A percentile compares a stretch with the other conserved stretches of the same genome.
These are phyloP conservation scores for Poeciliopsis turneri DNA, from an alignment of 2,797 vertebrate genomes.

Conservation along the genomic window DNA sequence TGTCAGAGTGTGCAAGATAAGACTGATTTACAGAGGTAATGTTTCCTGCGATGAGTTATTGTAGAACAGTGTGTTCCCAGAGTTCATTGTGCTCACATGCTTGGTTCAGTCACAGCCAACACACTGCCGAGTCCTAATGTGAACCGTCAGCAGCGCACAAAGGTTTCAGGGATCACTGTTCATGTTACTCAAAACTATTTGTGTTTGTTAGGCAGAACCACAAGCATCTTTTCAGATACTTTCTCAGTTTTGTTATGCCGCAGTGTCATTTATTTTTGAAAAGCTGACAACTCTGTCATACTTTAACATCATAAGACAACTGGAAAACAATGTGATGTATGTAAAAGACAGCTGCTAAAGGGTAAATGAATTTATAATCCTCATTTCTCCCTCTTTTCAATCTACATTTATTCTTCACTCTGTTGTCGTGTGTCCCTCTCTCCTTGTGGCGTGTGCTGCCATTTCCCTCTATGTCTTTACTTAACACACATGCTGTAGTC, in stretches of 20 bases:
- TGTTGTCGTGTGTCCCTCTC: neutral
- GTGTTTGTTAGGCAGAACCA: neutral
- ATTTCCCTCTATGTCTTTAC: neutral
- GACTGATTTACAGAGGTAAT: constrained; percentile 5
- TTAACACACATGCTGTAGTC: constrained; percentile 1
- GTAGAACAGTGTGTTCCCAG: neutral
- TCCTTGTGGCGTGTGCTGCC: constrained; percentile 19
- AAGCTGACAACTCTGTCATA: constrained; percentile 22
- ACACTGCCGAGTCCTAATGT: neutral
- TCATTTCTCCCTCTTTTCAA: constrained; percentile 10
- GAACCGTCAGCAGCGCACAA: neutral
- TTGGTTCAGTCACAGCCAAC: constrained; percentile 2
- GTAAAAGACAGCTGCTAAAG: constrained; percentile 46
- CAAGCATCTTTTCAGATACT: neutral
- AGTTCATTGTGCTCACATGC: neutral
- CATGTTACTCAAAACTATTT: neutral
- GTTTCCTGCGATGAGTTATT: neutral
- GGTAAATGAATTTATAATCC: constrained; percentile 50
- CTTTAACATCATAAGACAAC: constrained; percentile 48
- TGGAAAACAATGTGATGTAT: constrained; percentile 53
- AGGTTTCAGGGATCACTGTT: neutral
- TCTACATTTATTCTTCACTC: constrained; percentile 17
- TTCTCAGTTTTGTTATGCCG: neutral
- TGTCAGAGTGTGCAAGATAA: neutral
- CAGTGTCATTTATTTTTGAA: constrained; percentile 18